Percentiles rank a stretch among this genome's conserved stretches.
phyloP scores from a whole-genome alignment of 2,888 invertebrate species.

The Homarus gammarus region DNA sequence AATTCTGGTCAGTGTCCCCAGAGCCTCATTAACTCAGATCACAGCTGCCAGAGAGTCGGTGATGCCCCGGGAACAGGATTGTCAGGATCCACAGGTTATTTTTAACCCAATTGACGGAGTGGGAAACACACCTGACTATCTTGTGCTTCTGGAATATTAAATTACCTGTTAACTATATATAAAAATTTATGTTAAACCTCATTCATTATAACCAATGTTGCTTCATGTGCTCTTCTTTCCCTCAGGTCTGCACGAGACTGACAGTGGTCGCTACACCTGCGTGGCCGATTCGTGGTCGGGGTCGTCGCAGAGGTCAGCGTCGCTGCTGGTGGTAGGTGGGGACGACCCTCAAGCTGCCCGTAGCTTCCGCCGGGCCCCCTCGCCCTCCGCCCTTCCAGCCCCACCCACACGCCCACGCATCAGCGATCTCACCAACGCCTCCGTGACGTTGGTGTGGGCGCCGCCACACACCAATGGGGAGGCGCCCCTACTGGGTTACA shows the following conservation, averaged over 20 bases:
- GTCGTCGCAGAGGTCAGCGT: slow-evolving; percentile 87
- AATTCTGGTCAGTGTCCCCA: no score
- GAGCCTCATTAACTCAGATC: no score
- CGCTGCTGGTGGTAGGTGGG: slow-evolving; percentile 82
- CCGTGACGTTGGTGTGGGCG: slow-evolving; percentile 90
- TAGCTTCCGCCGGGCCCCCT: slow-evolving; percentile 85
- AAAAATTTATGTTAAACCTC: no score
- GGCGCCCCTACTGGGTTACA: slow-evolving; percentile 88
- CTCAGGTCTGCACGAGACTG: slow-evolving; percentile 86
- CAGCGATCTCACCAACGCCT: slow-evolving; percentile 84
- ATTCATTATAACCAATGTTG: not conserved
- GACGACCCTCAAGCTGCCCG: slow-evolving; percentile 82
- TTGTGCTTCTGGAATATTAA: no score
- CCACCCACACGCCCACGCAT: slow-evolving; percentile 87
- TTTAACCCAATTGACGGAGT: no score
- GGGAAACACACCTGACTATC: no score
- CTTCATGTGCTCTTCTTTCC: not conserved
- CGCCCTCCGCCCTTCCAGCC: slow-evolving; percentile 88
- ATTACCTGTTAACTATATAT: no score
- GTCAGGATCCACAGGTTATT: no score
- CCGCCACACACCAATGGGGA: slow-evolving; percentile 91
- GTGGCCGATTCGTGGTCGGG: slow-evolving; percentile 91
- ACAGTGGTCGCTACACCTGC: slow-evolving; percentile 90
- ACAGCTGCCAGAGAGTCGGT: no score
- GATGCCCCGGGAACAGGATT: no score